phyloP scores from a whole-genome alignment of 2,797 vertebrate species.

The Anolis apletophallus region DNA sequence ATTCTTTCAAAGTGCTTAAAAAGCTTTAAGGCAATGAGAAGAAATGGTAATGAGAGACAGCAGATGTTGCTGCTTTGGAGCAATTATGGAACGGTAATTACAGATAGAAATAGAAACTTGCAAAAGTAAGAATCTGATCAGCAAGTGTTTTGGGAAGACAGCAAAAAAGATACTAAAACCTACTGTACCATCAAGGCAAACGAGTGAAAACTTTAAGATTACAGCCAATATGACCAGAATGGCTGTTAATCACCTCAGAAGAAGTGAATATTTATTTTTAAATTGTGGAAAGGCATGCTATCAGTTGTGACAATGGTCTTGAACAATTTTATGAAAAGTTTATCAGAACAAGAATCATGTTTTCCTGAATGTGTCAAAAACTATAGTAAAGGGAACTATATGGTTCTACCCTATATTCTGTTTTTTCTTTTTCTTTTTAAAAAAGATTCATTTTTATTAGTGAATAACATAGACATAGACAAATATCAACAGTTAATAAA shows the following conservation, averaged over 20 bases:
- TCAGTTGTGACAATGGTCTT: too few relatives aligned
- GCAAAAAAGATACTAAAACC: constrained; percentile 43
- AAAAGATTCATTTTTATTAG: too few relatives aligned
- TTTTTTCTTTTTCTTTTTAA: too few relatives aligned
- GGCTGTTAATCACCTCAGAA: not conserved
- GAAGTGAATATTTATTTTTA: not conserved
- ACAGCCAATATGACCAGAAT: not conserved
- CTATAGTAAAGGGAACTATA: not conserved
- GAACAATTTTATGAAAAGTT: not conserved
- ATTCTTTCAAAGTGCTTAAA: constrained; percentile 64
- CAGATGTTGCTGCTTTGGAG: constrained; percentile 71
- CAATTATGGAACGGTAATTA: constrained; percentile 65
- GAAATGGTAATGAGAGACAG: constrained; percentile 67
- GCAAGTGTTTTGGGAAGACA: constrained; percentile 60
- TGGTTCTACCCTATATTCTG: not conserved
- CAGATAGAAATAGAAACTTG: constrained; percentile 67
- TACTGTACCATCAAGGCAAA: constrained; percentile 33
- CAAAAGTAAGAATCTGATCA: constrained; percentile 62
- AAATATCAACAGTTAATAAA: too few relatives aligned
- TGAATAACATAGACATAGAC: too few relatives aligned
- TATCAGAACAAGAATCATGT: not conserved
- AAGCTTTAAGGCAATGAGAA: constrained; percentile 59
- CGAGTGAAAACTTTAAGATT: not conserved
- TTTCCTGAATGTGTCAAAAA: not conserved
- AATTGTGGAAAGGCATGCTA: too few relatives aligned